Percentiles rank a stretch among this genome's conserved stretches.
These are phyloP conservation scores for Chrysina gloriosa DNA, from an alignment of 2,888 invertebrate species.

Conservation along the genomic window DNA sequence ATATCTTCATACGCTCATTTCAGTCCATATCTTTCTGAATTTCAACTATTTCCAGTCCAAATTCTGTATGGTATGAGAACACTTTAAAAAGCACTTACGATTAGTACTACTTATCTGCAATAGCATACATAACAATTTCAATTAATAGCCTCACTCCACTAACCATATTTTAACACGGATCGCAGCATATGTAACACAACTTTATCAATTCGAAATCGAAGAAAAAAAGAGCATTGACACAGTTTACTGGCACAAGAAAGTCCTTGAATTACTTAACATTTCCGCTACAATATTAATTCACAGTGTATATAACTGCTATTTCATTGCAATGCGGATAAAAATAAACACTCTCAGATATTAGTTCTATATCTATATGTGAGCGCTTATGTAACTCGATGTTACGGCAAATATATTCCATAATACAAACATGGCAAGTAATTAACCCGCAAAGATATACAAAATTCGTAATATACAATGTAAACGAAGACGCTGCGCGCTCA, in stretches of 20 bases:
- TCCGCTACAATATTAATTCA: conserved; percentile 30
- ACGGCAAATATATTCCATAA: conserved; percentile 33
- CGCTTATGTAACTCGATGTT: conserved; percentile 30
- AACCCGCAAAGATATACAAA: conserved; percentile 33
- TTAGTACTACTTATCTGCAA: too few relatives aligned
- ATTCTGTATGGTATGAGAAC: too few relatives aligned
- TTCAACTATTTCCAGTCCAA: too few relatives aligned
- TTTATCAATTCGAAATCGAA: conserved; percentile 4
- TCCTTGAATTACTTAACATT: conserved; percentile 38
- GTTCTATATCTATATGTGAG: background rate
- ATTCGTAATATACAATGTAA: conserved; percentile 36
- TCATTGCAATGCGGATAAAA: conserved; percentile 24
- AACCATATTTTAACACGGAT: conserved; percentile 5
- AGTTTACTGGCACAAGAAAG: conserved; percentile 19
- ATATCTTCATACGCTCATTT: too few relatives aligned
- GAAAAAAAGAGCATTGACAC: conserved; percentile 35
- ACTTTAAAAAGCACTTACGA: too few relatives aligned
- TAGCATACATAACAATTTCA: background rate
- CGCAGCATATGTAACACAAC: conserved; percentile 26
- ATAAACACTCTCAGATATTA: conserved; percentile 17
- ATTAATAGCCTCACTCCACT: background rate
- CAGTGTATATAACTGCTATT: conserved; percentile 4
- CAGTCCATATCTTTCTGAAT: too few relatives aligned
- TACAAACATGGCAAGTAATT: conserved; percentile 36
- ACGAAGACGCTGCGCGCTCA: conserved; percentile 20